Base-by-base conservation (phyloP, 2,797 vertebrate genomes). In the Schizopygopsis malacanthus region DNA sequence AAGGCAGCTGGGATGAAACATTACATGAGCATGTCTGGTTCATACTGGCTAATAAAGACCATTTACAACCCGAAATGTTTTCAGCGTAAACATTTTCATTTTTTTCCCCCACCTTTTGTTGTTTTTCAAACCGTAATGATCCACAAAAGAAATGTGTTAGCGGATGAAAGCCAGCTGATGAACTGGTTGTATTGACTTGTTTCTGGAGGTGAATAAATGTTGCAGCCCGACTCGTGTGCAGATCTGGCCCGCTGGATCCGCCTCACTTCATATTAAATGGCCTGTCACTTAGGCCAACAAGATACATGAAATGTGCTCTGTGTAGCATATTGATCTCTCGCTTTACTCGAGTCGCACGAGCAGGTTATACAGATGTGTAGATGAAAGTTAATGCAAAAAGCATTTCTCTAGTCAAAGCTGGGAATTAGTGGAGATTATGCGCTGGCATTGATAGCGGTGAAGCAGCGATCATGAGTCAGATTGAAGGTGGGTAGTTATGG, bases 171-270 rank as follows among this genome's bases (percentile, higher is more conserved):
- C 87, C 79, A 78, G 88, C 91, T 91, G 87, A 91, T 86, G 88
- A 89, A 90, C 90, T 92, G 88, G 80, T 91, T 76, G 76, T 93
- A 93, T 94, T 88, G 91, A 94, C 92, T 92, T 90, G 88, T 91
- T 92, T 94, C 91, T 92, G 92, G 87, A 92, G 89, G 93, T 94
- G 88, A 94, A 94, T 96, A 92, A 94, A 93, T 94, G 93, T 94
- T 90, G 89, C 56, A 86, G 84, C 89, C 89, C 91, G 89, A 89
- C 90, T 92, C 92, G 86, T 89, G 91, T 89, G 87, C 89, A 37
- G 67, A 89, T 81, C 90, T 88, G 83, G 89, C 90, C 87, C 83
- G 90, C 91, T 86, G 88, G 91, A 91, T 90, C 88, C 73, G 88
- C 89, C 89, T 90, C 89, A 79, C 91, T 91, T 88, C 79, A 89